Evolutionary conservation across 2,797 vertebrate species (phyloP).

Genomic region (Xenopus petersii): DNA sequence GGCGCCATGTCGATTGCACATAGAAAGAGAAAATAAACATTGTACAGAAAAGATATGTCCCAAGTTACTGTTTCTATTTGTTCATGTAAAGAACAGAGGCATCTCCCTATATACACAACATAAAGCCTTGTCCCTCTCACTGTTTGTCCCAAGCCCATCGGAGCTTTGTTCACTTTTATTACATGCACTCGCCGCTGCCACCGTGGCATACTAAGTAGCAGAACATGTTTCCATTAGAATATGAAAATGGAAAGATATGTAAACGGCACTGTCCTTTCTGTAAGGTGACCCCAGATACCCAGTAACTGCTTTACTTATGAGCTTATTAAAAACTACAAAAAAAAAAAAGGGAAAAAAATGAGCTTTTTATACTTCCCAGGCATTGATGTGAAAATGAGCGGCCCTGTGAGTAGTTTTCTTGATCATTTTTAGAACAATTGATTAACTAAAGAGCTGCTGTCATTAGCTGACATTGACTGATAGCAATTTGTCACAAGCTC

Average conservation of each 20-base stretch:
- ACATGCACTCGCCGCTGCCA: slow-evolving; percentile 59
- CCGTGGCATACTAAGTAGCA: slow-evolving; percentile 63
- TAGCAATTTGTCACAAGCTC: slow-evolving; percentile 81
- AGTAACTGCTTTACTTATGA: slow-evolving; percentile 82
- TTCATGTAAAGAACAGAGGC: slow-evolving; percentile 10
- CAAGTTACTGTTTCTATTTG: not conserved
- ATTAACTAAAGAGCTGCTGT: slow-evolving; percentile 80
- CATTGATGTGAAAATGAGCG: slow-evolving; percentile 82
- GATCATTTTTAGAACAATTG: slow-evolving; percentile 84
- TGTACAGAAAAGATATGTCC: slow-evolving; percentile 11
- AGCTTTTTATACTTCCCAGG: slow-evolving; percentile 79
- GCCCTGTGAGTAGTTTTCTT: slow-evolving; percentile 77
- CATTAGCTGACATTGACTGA: slow-evolving; percentile 82
- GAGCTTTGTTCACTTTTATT: slow-evolving; percentile 63
- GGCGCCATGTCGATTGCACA: slow-evolving; percentile 15
- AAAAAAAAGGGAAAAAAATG: slow-evolving; percentile 71
- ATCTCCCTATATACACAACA: not conserved
- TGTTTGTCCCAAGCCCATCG: slow-evolving; percentile 57
- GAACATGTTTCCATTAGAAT: slow-evolving; percentile 74
- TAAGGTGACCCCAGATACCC: slow-evolving; percentile 81
- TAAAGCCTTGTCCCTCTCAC: slow-evolving; percentile 26
- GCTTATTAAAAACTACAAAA: slow-evolving; percentile 70
- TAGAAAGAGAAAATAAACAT: slow-evolving; percentile 11
- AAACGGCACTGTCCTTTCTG: slow-evolving; percentile 73
- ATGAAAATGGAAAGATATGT: slow-evolving; percentile 76